phyloP scores from a whole-genome alignment of 2,797 vertebrate genomes.

The Chaetodon trifasciatus region DNA sequence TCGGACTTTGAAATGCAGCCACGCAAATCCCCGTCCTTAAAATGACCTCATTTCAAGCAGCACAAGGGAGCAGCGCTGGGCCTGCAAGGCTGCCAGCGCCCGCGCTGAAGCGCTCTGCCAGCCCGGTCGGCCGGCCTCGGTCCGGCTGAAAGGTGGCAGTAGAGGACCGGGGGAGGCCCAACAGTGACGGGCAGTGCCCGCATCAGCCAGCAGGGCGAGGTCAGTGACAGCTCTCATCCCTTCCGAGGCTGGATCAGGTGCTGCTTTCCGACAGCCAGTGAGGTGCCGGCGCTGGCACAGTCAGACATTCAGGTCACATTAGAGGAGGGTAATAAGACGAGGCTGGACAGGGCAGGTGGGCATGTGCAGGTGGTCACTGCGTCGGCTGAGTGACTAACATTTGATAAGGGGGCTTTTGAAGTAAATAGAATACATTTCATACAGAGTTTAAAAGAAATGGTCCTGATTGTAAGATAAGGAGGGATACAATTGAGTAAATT shows the following conservation, averaged over 20 bases:
- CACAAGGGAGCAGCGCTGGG: constrained; percentile 48
- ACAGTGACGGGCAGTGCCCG: constrained; percentile 32
- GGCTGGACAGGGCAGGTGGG: constrained; percentile 68
- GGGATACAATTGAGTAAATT: not conserved
- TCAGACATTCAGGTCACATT: constrained; percentile 79
- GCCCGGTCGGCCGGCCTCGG: not conserved
- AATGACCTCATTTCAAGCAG: constrained; percentile 73
- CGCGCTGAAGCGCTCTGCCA: not conserved
- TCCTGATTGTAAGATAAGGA: not conserved
- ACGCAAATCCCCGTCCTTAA: constrained; percentile 71
- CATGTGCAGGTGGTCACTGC: constrained; percentile 66
- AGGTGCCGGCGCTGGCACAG: constrained; percentile 64
- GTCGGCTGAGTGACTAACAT: constrained; percentile 15
- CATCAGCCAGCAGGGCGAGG: constrained; percentile 65
- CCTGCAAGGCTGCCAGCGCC: constrained; percentile 39
- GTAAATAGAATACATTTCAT: not conserved
- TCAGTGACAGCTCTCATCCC: constrained; percentile 52
- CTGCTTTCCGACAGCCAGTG: constrained; percentile 58
- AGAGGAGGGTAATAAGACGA: constrained; percentile 61
- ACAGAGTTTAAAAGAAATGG: not conserved
- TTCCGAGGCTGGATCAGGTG: constrained; percentile 68
- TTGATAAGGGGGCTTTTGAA: not conserved
- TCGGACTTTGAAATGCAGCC: constrained; percentile 55
- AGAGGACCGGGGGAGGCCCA: constrained; percentile 66
- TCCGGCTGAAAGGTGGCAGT: constrained; percentile 72